A percentile compares a stretch with the other conserved stretches of the same genome.
Conservation (phyloP, 2,113 vertebrate species). For the Campylomormyrus tamandua region DNA sequence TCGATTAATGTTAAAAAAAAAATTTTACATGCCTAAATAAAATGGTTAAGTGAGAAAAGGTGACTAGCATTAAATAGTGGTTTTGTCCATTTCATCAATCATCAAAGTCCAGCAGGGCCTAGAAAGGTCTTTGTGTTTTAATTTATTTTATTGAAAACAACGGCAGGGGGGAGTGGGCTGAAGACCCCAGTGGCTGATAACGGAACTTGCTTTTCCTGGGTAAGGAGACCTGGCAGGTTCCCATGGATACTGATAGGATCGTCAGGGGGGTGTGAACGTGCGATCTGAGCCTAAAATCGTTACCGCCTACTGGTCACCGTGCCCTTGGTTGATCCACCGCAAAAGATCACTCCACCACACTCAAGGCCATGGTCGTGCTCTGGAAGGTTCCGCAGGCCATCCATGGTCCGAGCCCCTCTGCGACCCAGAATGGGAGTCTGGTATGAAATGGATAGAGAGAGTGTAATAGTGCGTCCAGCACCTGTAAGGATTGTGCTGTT, state of each 20-base stretch:
- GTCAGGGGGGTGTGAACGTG: conserved; percentile 51
- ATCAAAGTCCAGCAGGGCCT: not conserved
- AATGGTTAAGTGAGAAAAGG: not conserved
- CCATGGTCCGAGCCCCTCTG: not conserved
- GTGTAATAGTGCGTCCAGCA: not conserved
- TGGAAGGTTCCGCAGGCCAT: not conserved
- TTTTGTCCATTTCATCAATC: not conserved
- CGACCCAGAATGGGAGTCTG: not conserved
- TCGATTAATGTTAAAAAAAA: no score
- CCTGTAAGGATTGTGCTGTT: not conserved
- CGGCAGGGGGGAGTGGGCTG: not conserved
- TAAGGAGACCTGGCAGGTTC: conserved; percentile 15
- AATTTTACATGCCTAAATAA: not conserved
- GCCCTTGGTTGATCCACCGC: conserved; percentile 59
- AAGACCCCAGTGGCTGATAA: conserved; percentile 18
- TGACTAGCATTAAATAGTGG: not conserved
- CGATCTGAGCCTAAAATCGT: conserved; percentile 65
- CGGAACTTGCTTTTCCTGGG: not conserved
- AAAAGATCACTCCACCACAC: conserved; percentile 19
- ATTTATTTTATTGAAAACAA: conserved; percentile 9
- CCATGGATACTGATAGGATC: conserved; percentile 55
- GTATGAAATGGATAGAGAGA: not conserved
- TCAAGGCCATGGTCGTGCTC: not conserved
- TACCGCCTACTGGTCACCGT: conserved; percentile 57
- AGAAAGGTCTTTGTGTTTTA: not conserved